Evolutionary conservation across 2,797 vertebrate genomes (phyloP).

Genomic region (Molossus alvarezi): DNA sequence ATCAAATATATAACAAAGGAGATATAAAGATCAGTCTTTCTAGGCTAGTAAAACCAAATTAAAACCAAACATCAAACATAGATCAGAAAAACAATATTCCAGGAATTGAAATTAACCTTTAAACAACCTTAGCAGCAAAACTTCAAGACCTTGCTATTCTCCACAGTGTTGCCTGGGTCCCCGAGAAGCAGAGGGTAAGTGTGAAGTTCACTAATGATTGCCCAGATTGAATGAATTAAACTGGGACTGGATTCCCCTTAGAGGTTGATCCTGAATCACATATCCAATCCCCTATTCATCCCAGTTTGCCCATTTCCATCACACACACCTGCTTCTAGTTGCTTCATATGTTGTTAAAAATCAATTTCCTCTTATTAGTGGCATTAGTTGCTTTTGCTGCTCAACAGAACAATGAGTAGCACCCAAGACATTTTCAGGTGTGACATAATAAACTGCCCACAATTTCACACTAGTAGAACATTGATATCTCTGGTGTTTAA

Average conservation of each 20-base stretch:
- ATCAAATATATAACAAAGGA: constrained; percentile 39
- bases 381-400: not conserved
- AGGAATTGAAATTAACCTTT: constrained; percentile 37
- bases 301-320: not conserved
- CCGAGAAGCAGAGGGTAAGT: constrained; percentile 7
- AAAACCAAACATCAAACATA: constrained; percentile 27
- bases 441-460: constrained; percentile 6
- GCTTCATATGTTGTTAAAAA: constrained; percentile 53
- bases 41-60: constrained; percentile 43
- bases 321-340: not conserved
- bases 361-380: not conserved
- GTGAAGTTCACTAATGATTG: not conserved
- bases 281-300: not conserved
- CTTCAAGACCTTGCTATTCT: not conserved
- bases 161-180: not conserved
- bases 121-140: constrained; percentile 2
- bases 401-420: not conserved
- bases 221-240: constrained; percentile 23
- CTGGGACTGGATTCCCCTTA: not conserved
- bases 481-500: not conserved
- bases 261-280: constrained; percentile 15
- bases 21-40: constrained; percentile 42
- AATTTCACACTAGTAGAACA: constrained; percentile 32
- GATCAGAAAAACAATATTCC: constrained; percentile 39
- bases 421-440: not conserved